Evolutionary conservation across 2,888 invertebrate species (phyloP).

Genomic region (Drosophila sordidula): DNA sequence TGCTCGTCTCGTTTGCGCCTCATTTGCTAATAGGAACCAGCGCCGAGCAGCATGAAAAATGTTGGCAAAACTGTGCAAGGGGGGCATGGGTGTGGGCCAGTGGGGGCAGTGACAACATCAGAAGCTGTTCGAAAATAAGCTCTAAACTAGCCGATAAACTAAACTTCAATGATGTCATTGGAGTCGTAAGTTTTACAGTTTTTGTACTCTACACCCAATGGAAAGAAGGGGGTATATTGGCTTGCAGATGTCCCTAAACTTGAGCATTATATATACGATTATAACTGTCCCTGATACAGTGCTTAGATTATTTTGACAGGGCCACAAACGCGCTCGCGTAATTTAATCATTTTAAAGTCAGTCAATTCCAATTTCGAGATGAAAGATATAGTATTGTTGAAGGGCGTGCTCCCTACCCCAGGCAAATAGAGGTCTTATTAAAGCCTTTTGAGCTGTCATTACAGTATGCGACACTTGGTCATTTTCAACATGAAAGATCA

Average conservation of each 20-base stretch:
- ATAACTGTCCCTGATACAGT: background rate
- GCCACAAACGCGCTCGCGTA: no score
- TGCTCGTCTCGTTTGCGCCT: constrained; percentile 42
- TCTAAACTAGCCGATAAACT: constrained; percentile 26
- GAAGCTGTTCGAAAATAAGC: constrained; percentile 30
- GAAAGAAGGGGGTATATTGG: background rate
- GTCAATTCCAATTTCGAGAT: background rate
- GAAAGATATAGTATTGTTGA: background rate
- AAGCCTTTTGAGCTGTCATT: no score
- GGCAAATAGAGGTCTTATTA: no score
- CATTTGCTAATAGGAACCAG: constrained; percentile 48
- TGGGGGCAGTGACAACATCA: constrained; percentile 52
- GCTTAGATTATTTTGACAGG: background rate
- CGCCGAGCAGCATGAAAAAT: constrained; percentile 11
- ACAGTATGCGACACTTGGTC: no score
- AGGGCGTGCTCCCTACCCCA: no score
- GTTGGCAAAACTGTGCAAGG: constrained; percentile 1
- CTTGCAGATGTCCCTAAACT: background rate
- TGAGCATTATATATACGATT: background rate
- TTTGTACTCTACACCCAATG: background rate
- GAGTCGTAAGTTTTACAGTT: constrained; percentile 17
- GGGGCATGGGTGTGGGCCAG: background rate
- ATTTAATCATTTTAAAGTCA: background rate
- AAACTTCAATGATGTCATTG: constrained; percentile 48
- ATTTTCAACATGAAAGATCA: no score